phyloP scores from a whole-genome alignment of 2,797 vertebrate species.

The Falco rusticolus region DNA sequence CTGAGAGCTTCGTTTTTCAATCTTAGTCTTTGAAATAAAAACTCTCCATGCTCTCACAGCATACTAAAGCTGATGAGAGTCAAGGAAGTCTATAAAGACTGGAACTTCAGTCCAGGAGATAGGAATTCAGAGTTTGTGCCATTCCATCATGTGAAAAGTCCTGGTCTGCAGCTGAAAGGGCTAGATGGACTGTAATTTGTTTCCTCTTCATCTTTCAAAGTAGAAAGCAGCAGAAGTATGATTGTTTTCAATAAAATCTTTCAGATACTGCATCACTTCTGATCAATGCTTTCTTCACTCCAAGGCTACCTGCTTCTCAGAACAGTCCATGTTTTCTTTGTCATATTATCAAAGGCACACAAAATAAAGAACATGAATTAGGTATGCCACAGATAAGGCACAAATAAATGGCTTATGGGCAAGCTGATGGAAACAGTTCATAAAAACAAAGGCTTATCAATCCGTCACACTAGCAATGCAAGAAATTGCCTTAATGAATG shows the following conservation, averaged over 20 bases:
- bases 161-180: background rate
- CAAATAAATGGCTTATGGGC: background rate
- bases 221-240: background rate
- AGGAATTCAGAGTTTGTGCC: background rate
- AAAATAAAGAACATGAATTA: background rate
- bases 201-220: background rate
- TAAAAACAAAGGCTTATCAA: background rate
- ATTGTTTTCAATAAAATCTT: background rate
- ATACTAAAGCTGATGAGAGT: background rate
- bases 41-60: background rate
- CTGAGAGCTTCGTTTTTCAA: background rate
- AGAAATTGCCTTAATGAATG: background rate
- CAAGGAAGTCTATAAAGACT: background rate
- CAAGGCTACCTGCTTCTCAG: background rate
- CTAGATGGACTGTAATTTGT: background rate
- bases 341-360: background rate
- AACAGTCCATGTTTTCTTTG: background rate
- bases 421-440: background rate
- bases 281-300: background rate
- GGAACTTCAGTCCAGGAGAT: background rate
- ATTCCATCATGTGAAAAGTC: background rate
- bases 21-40: background rate
- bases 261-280: background rate
- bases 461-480: rapidly evolving
- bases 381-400: background rate